phyloP scores from a whole-genome alignment of 2,888 invertebrate genomes.

The Eristalinus aeneus region DNA sequence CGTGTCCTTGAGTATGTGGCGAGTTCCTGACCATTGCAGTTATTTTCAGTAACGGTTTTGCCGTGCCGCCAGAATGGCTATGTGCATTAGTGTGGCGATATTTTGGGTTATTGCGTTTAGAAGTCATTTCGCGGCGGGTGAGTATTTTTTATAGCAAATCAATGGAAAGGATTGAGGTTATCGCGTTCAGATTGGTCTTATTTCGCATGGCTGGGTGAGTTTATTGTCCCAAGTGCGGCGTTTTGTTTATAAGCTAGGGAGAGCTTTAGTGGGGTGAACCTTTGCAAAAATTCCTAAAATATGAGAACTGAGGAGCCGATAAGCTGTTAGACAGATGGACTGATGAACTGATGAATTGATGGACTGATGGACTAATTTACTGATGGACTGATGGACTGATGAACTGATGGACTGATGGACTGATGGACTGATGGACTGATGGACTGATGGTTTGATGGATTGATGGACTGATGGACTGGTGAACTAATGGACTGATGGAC shows the following conservation, averaged over 20 bases:
- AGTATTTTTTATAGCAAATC: conserved; percentile 55
- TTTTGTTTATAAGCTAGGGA: background rate
- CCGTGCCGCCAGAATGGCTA: background rate
- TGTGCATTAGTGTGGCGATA: background rate
- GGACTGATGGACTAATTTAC: too few species aligned
- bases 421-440: too few species aligned
- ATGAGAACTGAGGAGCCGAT: too few species aligned
- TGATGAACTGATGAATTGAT: too few species aligned
- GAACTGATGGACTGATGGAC: too few species aligned
- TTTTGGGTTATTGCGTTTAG: conserved; percentile 21
- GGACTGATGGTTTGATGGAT: too few species aligned
- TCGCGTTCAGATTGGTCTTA: conserved; percentile 7
- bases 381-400: too few species aligned
- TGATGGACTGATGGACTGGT: too few species aligned
- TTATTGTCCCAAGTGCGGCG: conserved; percentile 20
- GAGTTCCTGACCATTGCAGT: conserved; percentile 55
- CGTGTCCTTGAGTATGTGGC: background rate
- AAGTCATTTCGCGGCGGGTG: conserved; percentile 4
- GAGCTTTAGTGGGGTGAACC: background rate
- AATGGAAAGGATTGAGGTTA: conserved; percentile 47
- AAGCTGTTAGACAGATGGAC: too few species aligned
- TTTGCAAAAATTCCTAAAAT: too few species aligned
- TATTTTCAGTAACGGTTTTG: conserved; percentile 15
- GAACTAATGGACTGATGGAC: too few species aligned
- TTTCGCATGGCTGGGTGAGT: background rate